Evolutionary conservation across 2,888 invertebrate species (phyloP).

Genomic region (Steromphala cineraria): DNA sequence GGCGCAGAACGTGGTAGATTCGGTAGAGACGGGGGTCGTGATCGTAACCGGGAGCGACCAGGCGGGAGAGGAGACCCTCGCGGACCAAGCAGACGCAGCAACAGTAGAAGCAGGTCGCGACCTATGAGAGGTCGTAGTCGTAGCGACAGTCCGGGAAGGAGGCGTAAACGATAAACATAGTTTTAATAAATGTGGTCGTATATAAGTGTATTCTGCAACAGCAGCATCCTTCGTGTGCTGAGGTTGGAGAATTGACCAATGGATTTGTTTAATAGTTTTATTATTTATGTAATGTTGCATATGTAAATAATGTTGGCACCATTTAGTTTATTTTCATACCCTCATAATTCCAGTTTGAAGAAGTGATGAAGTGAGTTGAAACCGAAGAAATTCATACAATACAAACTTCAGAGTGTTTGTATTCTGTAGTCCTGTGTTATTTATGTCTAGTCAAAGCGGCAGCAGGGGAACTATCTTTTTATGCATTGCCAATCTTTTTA

Average conservation of each 20-base stretch:
- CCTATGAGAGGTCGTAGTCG: not conserved
- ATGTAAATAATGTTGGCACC: no score
- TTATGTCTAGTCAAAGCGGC: no score
- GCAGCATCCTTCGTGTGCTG: no score
- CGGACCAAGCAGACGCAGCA: constrained; percentile 18
- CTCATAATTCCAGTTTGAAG: no score
- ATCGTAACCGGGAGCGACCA: constrained; percentile 11
- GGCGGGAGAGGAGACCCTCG: constrained; percentile 19
- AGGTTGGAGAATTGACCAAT: not conserved
- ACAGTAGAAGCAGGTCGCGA: constrained; percentile 22
- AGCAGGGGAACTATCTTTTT: no score
- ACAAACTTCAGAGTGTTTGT: not conserved
- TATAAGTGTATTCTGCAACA: no score
- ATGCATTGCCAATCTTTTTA: no score
- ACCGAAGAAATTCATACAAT: not conserved
- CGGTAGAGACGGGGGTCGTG: constrained; percentile 24
- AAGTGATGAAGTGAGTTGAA: not conserved
- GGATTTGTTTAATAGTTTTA: not conserved
- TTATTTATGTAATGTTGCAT: not conserved
- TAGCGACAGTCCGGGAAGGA: not conserved
- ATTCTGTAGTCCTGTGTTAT: not conserved
- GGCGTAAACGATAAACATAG: not conserved
- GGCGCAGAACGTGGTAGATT: constrained; percentile 13
- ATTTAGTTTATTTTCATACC: no score
- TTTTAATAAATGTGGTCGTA: not conserved